These are phyloP conservation scores for Micoletzkya japonica DNA, from an alignment of 2,888 invertebrate species.

Conservation along the genomic window DNA sequence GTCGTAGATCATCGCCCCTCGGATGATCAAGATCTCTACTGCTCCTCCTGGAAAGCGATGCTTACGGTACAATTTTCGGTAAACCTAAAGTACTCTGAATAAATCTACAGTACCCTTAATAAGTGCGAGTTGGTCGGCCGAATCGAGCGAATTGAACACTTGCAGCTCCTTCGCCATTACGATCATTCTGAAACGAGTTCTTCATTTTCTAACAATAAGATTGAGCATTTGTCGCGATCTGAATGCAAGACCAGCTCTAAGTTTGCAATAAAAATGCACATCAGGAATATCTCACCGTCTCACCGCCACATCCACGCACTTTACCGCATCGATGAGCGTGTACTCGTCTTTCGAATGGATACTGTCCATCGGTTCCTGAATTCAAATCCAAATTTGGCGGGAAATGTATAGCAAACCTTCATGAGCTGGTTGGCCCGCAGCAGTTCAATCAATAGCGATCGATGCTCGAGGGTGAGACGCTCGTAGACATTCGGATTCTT, in stretches of 20 bases:
- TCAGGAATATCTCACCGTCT: constrained; percentile 8
- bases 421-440: constrained; percentile 10
- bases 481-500: constrained; percentile 20
- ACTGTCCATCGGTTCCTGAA: constrained; percentile 11
- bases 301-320: constrained; percentile 22
- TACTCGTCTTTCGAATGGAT: constrained; percentile 16
- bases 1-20: constrained; percentile 89
- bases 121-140: constrained; percentile 86
- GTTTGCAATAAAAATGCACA: not conserved
- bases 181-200: constrained; percentile 68
- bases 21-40: constrained; percentile 91
- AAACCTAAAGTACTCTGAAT: not conserved
- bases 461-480: constrained; percentile 9
- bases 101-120: constrained; percentile 73
- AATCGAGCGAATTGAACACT: constrained; percentile 89
- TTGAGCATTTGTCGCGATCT: not conserved
- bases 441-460: constrained; percentile 9
- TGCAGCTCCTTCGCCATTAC: constrained; percentile 71
- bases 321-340: constrained; percentile 27
- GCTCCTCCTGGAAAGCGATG: constrained; percentile 72
- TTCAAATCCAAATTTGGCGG: not conserved
- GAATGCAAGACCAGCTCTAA: not conserved
- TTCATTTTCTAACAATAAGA: not conserved
- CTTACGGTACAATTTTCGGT: no score
- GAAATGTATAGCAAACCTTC: constrained; percentile 7